Conservation (phyloP, 2,888 invertebrate species). For the Mimumesa dahlbomi region DNA sequence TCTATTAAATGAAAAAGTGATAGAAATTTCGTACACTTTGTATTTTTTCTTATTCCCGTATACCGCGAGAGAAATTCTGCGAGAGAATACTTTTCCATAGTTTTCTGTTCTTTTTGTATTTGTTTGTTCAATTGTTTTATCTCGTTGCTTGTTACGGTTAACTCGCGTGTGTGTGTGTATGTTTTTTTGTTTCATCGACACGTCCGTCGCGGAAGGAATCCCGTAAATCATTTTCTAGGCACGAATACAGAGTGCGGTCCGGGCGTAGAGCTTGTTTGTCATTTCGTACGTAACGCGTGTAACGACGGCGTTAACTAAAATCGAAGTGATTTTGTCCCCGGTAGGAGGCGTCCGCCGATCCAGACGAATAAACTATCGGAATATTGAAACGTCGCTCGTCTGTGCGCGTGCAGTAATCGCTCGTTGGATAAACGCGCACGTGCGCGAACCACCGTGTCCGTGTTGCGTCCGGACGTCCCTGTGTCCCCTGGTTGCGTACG, state of each 20-base stretch:
- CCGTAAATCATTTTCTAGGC: constrained; percentile 5
- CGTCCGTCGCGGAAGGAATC: neutral
- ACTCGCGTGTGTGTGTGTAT: too few species aligned
- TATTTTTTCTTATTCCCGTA: too few species aligned
- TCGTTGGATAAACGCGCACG: constrained; percentile 55
- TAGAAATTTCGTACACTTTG: too few species aligned
- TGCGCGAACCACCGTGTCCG: constrained; percentile 39
- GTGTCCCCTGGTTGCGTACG: too few species aligned
- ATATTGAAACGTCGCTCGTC: constrained; percentile 74
- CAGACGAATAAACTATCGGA: constrained; percentile 78
- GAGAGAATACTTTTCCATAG: too few species aligned
- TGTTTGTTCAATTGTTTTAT: too few species aligned
- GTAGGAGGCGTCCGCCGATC: constrained; percentile 68
- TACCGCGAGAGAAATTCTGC: too few species aligned
- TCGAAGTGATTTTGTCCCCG: constrained; percentile 72
- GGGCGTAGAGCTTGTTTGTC: constrained; percentile 20
- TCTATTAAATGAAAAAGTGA: too few species aligned
- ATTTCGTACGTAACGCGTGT: constrained; percentile 39
- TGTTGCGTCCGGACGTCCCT: neutral
- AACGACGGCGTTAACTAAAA: constrained; percentile 68
- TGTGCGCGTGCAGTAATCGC: constrained; percentile 65
- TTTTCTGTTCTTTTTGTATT: too few species aligned
- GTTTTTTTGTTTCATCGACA: too few species aligned
- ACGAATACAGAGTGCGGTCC: neutral
- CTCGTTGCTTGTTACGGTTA: too few species aligned